These are phyloP conservation scores for Drosophila pachea DNA, from an alignment of 1,140 invertebrate species.

Conservation along the genomic window DNA sequence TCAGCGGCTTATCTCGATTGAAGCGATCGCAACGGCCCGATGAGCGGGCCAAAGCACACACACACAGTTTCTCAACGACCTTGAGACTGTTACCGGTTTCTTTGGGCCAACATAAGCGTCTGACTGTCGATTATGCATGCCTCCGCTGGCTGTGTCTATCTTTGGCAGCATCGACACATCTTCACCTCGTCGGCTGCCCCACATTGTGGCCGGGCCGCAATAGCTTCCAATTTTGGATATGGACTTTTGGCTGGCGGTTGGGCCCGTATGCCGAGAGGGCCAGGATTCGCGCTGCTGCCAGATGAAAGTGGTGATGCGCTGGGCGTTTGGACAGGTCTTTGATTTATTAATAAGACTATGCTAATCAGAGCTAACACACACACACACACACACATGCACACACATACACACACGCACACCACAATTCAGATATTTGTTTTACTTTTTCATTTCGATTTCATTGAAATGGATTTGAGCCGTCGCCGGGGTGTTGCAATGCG, in stretches of 20 bases:
- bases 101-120: constrained; percentile 36
- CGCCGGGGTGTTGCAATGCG: constrained; percentile 40
- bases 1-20: constrained; percentile 56
- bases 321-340: constrained; percentile 47
- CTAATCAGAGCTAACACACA: constrained; percentile 41
- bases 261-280: no score
- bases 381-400: constrained; percentile 15
- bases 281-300: no score
- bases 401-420: neutral
- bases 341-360: constrained; percentile 55
- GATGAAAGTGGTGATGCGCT: neutral
- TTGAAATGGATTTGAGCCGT: constrained; percentile 10
- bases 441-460: neutral
- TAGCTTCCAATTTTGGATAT: no score
- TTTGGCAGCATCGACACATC: constrained; percentile 32
- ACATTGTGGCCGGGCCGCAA: no score
- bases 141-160: constrained; percentile 26
- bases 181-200: constrained; percentile 4
- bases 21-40: constrained; percentile 49
- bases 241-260: constrained; percentile 4
- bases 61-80: constrained; percentile 58
- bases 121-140: constrained; percentile 8
- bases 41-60: constrained; percentile 15
- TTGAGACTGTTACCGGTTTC: constrained; percentile 74
- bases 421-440: constrained; percentile 15